phyloP scores from a whole-genome alignment of 2,113 vertebrate species.

The Mohoua ochrocephala region DNA sequence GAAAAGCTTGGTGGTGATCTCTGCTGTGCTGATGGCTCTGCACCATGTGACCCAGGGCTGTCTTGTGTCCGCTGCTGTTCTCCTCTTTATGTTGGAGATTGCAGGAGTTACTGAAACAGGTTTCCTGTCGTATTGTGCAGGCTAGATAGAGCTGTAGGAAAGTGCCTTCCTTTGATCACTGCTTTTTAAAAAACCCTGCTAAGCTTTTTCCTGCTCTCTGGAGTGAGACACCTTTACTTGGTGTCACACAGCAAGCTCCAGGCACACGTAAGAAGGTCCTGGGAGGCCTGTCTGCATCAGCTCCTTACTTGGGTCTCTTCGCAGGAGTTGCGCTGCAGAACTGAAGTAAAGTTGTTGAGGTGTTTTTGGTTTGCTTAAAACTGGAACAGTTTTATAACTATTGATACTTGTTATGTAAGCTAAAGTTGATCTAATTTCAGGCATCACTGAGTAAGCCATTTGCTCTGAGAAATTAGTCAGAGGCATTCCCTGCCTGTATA shows the following conservation, averaged over 20 bases:
- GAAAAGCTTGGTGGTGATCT: background rate
- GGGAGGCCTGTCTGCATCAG: background rate
- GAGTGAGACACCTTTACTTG: background rate
- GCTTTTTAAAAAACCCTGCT: background rate
- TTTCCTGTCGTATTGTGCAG: background rate
- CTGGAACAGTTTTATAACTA: background rate
- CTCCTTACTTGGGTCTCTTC: background rate
- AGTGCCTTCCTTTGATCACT: background rate
- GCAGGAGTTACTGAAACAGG: background rate
- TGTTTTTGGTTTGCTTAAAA: background rate
- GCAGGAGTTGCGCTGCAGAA: background rate
- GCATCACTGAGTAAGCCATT: background rate
- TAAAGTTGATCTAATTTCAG: slow-evolving; percentile 18
- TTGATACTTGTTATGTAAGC: background rate
- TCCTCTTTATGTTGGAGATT: background rate
- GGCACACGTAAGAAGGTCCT: background rate
- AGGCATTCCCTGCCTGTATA: background rate
- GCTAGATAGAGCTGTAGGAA: background rate
- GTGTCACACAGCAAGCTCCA: background rate
- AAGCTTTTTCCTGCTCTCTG: background rate
- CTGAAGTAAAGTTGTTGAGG: background rate
- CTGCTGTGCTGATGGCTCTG: background rate
- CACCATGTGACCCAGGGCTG: rapidly evolving
- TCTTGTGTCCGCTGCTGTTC: background rate
- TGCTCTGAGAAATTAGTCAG: background rate